Base-by-base conservation (phyloP, 2,888 invertebrate genomes). In the Yponomeuta cagnagella region DNA sequence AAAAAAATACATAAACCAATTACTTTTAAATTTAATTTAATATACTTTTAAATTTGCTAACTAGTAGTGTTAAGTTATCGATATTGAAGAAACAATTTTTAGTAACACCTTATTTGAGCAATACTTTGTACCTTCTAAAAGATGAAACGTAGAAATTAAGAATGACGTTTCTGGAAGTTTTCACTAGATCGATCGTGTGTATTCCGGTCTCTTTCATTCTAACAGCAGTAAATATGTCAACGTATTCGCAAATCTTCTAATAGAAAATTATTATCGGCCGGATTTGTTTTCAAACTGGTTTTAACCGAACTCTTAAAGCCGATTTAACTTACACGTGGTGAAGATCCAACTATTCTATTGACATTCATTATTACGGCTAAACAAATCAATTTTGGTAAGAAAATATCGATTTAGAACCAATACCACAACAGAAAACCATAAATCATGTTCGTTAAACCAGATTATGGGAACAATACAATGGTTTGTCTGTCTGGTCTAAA, bases 191-290 rank as follows among this genome's bases (percentile, higher is more conserved):
- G 43, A 43, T 8, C 8, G 43, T 43, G 43, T 43, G 8, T 43
- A 43, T 43, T 43, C 8, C 43, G 52, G 15, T 2, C 52, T 58
- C 52, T 58, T 58, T 58, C 2, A 33, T 65, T 12, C 23, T 33
- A 69, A 69, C 63, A 58, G 69, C 63, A 58, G 69, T 58, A 68
- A 48, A 69, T 10, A 0, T n/a, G 63, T n/a, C 37, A 70, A 43
- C 63, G n/a, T n/a, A 58, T 58, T 58, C 3, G 52, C 37, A 37
- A 70, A 70, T 69, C 69, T 69, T 69, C 23, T 70, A 63, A 70
- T 43, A 70, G 70, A 63, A 70, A 63, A 23, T 70, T 37, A 70
- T 70, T 70, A 70, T 70, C n/a, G 63, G 10, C 30, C 10, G 15
- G n/a, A 30, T 9, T 70, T 23, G 70, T 70, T 70, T 3, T 15